phyloP scores from a whole-genome alignment of 2,113 vertebrate genomes.

The Zapus hudsonius region DNA sequence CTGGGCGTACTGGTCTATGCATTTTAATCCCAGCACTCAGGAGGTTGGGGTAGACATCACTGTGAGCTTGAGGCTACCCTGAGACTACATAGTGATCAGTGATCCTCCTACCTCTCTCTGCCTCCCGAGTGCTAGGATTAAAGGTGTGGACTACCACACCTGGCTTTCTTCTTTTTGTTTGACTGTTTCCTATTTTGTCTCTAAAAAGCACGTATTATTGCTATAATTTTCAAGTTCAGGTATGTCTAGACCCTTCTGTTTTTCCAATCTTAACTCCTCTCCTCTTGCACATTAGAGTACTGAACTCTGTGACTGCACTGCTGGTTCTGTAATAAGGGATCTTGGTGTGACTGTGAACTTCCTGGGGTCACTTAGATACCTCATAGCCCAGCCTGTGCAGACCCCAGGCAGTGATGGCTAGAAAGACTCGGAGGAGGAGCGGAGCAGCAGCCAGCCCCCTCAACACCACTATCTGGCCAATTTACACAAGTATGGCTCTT shows the following conservation, averaged over 20 bases:
- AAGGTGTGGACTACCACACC: no score
- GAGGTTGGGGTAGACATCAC: no score
- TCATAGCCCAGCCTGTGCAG: no score
- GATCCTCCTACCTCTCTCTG: no score
- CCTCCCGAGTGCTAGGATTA: no score
- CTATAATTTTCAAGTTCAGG: not conserved
- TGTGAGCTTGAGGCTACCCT: no score
- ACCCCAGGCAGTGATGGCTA: fast-evolving
- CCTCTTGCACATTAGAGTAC: not conserved
- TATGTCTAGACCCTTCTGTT: not conserved
- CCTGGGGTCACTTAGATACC: fast-evolving
- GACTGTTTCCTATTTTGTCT: not conserved
- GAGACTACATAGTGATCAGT: no score
- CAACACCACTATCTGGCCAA: no score
- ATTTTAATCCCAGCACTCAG: no score
- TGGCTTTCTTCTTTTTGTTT: not conserved
- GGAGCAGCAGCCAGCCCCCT: fast-evolving
- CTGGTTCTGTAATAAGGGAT: fast-evolving
- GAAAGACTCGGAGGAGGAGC: not conserved
- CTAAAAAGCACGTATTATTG: not conserved
- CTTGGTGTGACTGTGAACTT: not conserved
- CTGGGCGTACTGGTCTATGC: no score
- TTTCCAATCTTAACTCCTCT: not conserved
- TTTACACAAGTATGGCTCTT: no score
- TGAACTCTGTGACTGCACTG: not conserved